A percentile compares a stretch with the other conserved stretches of the same genome.
phyloP scores from a whole-genome alignment of 2,113 vertebrate species.

The Labeo catla region DNA sequence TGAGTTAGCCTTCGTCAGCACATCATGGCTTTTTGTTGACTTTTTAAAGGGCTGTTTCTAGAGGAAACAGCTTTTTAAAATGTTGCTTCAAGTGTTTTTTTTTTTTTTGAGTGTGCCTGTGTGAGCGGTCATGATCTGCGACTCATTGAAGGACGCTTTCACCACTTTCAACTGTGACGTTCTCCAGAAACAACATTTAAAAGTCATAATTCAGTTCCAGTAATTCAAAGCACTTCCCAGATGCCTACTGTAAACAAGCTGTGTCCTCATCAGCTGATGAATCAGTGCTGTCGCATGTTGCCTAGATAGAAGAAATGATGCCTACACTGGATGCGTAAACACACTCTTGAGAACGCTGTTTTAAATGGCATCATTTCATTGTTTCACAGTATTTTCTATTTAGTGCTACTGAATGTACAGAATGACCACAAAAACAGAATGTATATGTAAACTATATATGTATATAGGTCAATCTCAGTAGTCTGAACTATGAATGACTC shows the following conservation, averaged over 20 bases:
- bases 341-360: not conserved
- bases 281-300: not conserved
- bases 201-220: not conserved
- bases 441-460: too few relatives aligned
- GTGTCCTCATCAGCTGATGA: not conserved
- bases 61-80: conserved; percentile 46
- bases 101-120: not conserved
- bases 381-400: not conserved
- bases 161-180: not conserved
- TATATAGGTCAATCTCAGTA: not conserved
- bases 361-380: not conserved
- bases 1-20: conserved; percentile 71
- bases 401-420: too few relatives aligned
- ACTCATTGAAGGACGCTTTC: conserved; percentile 20
- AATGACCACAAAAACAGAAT: too few relatives aligned
- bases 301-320: not conserved
- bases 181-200: not conserved
- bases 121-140: conserved; percentile 44
- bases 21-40: conserved; percentile 54
- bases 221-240: not conserved
- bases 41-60: conserved; percentile 50
- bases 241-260: not conserved
- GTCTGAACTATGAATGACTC: not conserved
- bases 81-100: conserved; percentile 20
- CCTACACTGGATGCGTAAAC: not conserved